phyloP scores from a whole-genome alignment of 2,888 invertebrate genomes.

The Acleris laterana region DNA sequence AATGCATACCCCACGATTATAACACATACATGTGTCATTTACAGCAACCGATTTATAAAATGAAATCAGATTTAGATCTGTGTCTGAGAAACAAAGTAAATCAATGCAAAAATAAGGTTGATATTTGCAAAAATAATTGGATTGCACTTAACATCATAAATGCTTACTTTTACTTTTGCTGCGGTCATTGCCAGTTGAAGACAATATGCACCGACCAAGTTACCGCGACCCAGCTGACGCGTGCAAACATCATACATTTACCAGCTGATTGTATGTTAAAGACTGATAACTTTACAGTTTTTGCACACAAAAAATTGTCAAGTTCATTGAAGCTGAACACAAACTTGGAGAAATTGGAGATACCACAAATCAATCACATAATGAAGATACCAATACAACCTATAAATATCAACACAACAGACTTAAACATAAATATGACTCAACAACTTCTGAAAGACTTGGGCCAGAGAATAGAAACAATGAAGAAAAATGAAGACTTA shows the following conservation, averaged over 20 bases:
- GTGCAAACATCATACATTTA: neutral
- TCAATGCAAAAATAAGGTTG: neutral
- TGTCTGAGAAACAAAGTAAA: neutral
- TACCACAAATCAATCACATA: neutral
- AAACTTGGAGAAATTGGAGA: neutral
- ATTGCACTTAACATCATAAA: neutral
- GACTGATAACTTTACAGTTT: neutral
- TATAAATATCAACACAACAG: neutral
- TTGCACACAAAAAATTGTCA: neutral
- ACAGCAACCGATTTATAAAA: neutral
- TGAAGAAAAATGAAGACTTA: neutral
- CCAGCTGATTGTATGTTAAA: neutral
- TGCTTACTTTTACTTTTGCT: slow-evolving; percentile 1
- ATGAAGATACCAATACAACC: slow-evolving; percentile 1
- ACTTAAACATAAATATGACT: neutral
- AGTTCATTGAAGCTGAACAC: neutral
- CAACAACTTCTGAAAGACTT: neutral
- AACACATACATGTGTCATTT: neutral
- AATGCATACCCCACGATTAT: no score
- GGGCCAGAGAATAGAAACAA: neutral
- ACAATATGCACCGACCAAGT: neutral
- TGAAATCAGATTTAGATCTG: neutral
- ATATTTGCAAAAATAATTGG: neutral
- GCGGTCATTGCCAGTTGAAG: neutral
- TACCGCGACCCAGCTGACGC: neutral